Conservation (phyloP, 1,140 invertebrate genomes). For the Oreohelix idahoensis region DNA sequence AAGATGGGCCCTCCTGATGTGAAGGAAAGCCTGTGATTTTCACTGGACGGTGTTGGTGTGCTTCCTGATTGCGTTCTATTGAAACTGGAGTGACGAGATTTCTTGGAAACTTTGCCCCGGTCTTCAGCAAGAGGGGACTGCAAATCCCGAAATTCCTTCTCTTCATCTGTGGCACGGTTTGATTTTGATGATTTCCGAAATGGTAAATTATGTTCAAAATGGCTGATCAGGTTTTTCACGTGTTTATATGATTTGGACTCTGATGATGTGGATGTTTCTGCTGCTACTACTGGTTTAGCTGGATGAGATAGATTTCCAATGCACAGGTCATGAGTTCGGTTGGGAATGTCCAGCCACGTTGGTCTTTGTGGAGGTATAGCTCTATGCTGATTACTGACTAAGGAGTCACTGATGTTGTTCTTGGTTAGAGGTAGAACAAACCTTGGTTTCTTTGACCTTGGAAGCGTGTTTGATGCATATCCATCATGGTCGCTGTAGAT, state of each 20-base stretch:
- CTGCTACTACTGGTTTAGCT: neutral
- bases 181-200: neutral
- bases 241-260: neutral
- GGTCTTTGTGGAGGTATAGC: neutral
- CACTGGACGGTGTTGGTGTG: neutral
- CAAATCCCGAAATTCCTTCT: neutral
- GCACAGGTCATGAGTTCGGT: neutral
- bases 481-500: neutral
- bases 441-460: neutral
- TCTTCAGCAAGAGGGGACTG: neutral
- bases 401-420: neutral
- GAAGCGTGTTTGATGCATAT: neutral
- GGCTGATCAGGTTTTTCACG: neutral
- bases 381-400: neutral
- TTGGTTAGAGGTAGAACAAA: neutral
- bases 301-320: neutral
- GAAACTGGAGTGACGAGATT: neutral
- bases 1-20: neutral
- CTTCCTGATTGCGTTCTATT: neutral
- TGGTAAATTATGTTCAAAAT: slow-evolving; percentile 6
- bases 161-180: neutral
- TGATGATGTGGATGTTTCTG: neutral
- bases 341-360: neutral
- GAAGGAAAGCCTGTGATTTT: neutral
- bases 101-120: slow-evolving; percentile 1